phyloP scores from a whole-genome alignment of 2,888 invertebrate species.

The Candidula unifasciata region DNA sequence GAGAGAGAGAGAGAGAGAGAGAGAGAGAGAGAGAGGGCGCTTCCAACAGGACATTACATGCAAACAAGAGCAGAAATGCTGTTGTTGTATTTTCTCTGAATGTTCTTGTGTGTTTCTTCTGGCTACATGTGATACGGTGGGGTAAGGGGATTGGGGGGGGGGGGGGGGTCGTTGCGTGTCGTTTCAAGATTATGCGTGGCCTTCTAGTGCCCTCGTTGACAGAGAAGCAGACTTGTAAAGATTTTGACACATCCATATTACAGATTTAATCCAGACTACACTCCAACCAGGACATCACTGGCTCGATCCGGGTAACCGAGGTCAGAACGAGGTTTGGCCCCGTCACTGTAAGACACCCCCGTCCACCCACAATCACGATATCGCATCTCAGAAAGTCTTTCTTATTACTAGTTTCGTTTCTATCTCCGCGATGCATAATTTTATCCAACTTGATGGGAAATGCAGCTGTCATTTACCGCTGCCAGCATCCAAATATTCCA shows the following conservation, averaged over 20 bases:
- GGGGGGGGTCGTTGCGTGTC: background rate
- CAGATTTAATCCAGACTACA: constrained; percentile 53
- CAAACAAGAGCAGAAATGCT: background rate
- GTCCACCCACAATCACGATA: background rate
- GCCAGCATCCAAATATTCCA: too few species aligned
- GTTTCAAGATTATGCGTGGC: constrained; percentile 46
- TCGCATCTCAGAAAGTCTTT: background rate
- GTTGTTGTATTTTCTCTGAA: background rate
- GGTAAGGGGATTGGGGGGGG: background rate
- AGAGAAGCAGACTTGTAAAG: constrained; percentile 10
- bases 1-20: too few species aligned
- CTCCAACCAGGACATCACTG: background rate
- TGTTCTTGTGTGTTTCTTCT: background rate
- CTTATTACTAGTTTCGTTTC: background rate
- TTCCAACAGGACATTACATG: constrained; percentile 6
- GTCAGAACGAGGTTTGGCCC: constrained; percentile 45
- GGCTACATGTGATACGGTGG: background rate
- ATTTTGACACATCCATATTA: constrained; percentile 55
- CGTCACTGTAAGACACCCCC: constrained; percentile 3
- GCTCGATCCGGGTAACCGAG: constrained; percentile 40
- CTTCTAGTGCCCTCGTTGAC: constrained; percentile 53
- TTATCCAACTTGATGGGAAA: background rate
- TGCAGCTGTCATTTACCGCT: too few species aligned
- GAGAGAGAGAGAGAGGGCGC: background rate
- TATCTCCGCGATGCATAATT: background rate